Evolutionary conservation across 2,888 invertebrate species (phyloP), one percentile per base, ranked within the genome.

Genomic region (Xestoiulus laeticollis): DNA sequence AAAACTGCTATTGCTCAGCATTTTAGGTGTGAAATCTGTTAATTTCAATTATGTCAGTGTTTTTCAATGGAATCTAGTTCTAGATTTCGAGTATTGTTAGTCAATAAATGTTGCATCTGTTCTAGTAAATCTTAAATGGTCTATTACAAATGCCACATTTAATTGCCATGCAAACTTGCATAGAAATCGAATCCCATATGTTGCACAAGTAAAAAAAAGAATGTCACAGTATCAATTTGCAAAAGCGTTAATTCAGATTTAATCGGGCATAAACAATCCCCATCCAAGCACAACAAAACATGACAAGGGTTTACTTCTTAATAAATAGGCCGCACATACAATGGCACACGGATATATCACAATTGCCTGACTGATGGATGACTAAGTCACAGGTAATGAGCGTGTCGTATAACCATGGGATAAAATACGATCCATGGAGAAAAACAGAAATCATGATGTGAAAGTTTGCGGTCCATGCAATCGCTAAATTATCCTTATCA

Each of bases 181-280:
- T 68, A 68, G 68, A 26, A 59, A 68, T 68, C 68, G 68, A 68
- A n/a, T 68, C n/a, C 26, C n/a, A n/a, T n/a, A 26, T 26, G 30
- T 26, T 68, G 26, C 26, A 1, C 26, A 12, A 26, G 68, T 8
- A 26, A 68, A 26, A 68, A 38, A 38, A 68, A 68, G 14, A 48
- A 26, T 68, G 68, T 68, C 68, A 68, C 68, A 68, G 68, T 26
- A 68, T 68, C 68, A 68, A 26, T 26, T 68, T 68, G 68, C n/a
- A 68, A 59, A 59, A 59, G 59, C 59, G 59, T 59, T 59, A 59
- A 59, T 59, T 59, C 59, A 59, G 22, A 59, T 68, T 26, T 68
- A 68, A 68, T 68, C 68, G 68, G 68, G 68, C 68, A 68, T 68
- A 68, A 68, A 68, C 68, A 68, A 68, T 68, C 68, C 68, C 68